Conservation (phyloP, 2,113 vertebrate genomes). For the Phalacrocorax carbo region DNA sequence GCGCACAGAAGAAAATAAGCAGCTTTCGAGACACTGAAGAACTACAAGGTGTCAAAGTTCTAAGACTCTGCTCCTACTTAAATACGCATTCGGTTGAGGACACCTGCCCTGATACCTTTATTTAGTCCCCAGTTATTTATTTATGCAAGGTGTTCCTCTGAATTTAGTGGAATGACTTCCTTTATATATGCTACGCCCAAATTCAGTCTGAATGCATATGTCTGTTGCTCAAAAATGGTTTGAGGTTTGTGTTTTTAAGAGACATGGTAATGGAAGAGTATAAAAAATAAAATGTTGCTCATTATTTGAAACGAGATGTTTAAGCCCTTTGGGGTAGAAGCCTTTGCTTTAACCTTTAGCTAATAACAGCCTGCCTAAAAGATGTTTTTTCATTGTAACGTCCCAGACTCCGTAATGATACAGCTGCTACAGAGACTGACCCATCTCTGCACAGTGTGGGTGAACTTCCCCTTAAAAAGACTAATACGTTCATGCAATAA, state of each 20-base stretch:
- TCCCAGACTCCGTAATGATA: neutral
- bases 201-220: neutral
- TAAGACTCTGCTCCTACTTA: neutral
- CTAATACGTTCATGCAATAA: neutral
- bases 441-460: neutral
- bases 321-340: neutral
- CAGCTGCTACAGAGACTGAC: neutral
- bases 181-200: neutral
- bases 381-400: neutral
- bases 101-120: neutral
- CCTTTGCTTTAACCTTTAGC: neutral
- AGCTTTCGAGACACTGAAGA: neutral
- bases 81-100: neutral
- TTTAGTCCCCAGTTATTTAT: neutral
- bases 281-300: neutral
- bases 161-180: neutral
- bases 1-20: neutral
- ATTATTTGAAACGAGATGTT: neutral
- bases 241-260: neutral
- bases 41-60: neutral
- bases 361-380: neutral
- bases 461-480: neutral
- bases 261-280: neutral
- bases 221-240: neutral
- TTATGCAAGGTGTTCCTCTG: neutral